These are phyloP conservation scores for Tenebrio molitor DNA, from an alignment of 1,140 invertebrate genomes.

Conservation along the genomic window DNA sequence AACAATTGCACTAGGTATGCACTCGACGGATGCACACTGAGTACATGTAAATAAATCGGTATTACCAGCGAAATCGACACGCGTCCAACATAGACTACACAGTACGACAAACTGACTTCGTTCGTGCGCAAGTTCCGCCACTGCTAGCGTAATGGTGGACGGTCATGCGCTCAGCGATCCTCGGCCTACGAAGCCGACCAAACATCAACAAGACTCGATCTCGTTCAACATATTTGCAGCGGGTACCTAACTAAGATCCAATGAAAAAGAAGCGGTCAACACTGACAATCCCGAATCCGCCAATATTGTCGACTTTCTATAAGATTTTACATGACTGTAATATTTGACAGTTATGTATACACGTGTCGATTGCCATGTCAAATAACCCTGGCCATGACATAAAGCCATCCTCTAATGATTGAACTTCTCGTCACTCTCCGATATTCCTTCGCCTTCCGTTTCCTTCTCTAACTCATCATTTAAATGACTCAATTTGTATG, in stretches of 20 bases:
- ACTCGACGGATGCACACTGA: constrained; percentile 34
- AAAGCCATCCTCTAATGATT: background rate
- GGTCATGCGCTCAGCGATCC: constrained; percentile 1
- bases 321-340: too few species aligned
- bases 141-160: constrained; percentile 41
- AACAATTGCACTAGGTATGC: constrained; percentile 24
- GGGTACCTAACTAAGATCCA: background rate
- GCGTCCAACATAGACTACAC: constrained; percentile 38
- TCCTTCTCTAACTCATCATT: background rate
- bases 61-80: constrained; percentile 16
- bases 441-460: background rate
- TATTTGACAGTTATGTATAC: too few species aligned
- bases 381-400: too few species aligned
- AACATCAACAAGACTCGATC: constrained; percentile 37
- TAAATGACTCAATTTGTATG: background rate
- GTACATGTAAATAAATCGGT: constrained; percentile 37
- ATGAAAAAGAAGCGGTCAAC: background rate
- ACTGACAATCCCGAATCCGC: background rate
- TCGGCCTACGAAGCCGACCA: background rate
- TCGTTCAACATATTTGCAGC: constrained; percentile 11
- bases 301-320: too few species aligned
- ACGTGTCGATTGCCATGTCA: background rate
- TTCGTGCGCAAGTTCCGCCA: constrained; percentile 35
- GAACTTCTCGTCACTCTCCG: background rate
- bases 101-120: constrained; percentile 36